Evolutionary conservation across 2,113 vertebrate genomes (phyloP), one percentile per base, ranked within the genome.

Genomic region (Eurystomus gularis): DNA sequence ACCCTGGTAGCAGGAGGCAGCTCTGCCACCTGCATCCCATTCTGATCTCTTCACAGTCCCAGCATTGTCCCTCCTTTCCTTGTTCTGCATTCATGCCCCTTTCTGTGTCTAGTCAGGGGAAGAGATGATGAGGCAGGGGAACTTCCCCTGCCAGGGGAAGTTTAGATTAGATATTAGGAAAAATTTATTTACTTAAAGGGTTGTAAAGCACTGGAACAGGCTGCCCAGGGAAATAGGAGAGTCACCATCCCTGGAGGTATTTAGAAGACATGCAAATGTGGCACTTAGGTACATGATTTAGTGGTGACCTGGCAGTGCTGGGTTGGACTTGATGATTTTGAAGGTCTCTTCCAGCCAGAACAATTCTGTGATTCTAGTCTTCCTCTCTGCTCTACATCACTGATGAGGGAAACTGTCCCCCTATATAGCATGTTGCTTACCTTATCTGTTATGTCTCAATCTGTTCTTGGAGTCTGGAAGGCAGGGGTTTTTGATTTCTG

Each of bases 301-400:
- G 42, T 42, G 42, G 42, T 42, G 42, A 42, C 42, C 42, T 42
- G 42, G 42, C 42, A 42, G 42, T 42, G 15, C 42, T 42, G 42
- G 42, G 42, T 42, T 42, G 42, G 42, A 42, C 42, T 42, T 42
- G 42, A 42, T 42, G 42, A 42, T 48, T 19, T 48, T 48, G 46
- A 48, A 19, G 46, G 46, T 48, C 46, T 48, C 46, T 48, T 48
- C 46, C 46, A 48, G 17, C 15, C 46, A 48, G 46, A 48, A 48
- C 46, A 48, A 48, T 48, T 48, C 46, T 48, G 46, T 48, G 46
- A 48, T 48, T 33, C 58, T 42, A 8, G 4, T 82, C 28, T 52
- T 1, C 0, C 42, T 29, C 49, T 57, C 35, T 68, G 28, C 42
- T 71, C 29, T 29, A 31, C 26, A 6, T 20, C 6, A 2, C 17